A percentile compares a stretch with the other conserved stretches of the same genome.
Evolutionary conservation across 2,797 vertebrate genomes (phyloP).

Genomic region (Sparus aurata): DNA sequence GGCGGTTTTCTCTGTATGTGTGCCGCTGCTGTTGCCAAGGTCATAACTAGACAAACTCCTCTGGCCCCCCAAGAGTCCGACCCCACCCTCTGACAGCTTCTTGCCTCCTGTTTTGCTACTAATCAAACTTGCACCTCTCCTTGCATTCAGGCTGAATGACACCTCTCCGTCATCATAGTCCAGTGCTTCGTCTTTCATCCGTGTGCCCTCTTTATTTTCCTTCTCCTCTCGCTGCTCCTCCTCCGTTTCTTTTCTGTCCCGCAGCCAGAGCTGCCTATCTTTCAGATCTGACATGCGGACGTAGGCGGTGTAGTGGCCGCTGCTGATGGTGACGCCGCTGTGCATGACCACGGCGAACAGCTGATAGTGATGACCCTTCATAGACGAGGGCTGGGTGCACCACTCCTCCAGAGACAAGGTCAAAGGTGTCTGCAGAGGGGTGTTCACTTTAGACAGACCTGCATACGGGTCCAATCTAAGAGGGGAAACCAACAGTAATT

Average conservation of each 20-base stretch:
- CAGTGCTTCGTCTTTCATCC: conserved; percentile 81
- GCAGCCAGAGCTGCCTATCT: conserved; percentile 72
- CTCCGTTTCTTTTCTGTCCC: conserved; percentile 44
- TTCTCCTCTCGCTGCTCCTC: conserved; percentile 74
- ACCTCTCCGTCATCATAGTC: conserved; percentile 90
- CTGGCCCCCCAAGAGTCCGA: conserved; percentile 95
- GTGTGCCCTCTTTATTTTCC: conserved; percentile 47
- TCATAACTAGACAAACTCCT: conserved; percentile 91
- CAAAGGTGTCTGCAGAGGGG: conserved; percentile 93
- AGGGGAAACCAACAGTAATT: background rate
- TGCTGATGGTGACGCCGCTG: conserved; percentile 97
- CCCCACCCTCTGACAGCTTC: conserved; percentile 88
- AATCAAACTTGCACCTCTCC: conserved; percentile 18
- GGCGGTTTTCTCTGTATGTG: conserved; percentile 85
- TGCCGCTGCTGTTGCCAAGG: conserved; percentile 80
- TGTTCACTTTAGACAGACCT: conserved; percentile 97
- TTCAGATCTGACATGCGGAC: conserved; percentile 90
- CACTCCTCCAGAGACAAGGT: conserved; percentile 94
- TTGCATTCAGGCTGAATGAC: conserved; percentile 83
- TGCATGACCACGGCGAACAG: conserved; percentile 98
- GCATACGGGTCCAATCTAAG: conserved; percentile 93
- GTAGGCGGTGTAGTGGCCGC: conserved; percentile 96
- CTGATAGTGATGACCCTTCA: conserved; percentile 87
- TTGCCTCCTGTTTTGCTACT: conserved; percentile 86
- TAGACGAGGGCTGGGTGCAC: conserved; percentile 88